A percentile compares a stretch with the other conserved stretches of the same genome.
These are phyloP conservation scores for Dicerorhinus sumatrensis DNA, from an alignment of 2,113 vertebrate genomes.

Conservation along the genomic window DNA sequence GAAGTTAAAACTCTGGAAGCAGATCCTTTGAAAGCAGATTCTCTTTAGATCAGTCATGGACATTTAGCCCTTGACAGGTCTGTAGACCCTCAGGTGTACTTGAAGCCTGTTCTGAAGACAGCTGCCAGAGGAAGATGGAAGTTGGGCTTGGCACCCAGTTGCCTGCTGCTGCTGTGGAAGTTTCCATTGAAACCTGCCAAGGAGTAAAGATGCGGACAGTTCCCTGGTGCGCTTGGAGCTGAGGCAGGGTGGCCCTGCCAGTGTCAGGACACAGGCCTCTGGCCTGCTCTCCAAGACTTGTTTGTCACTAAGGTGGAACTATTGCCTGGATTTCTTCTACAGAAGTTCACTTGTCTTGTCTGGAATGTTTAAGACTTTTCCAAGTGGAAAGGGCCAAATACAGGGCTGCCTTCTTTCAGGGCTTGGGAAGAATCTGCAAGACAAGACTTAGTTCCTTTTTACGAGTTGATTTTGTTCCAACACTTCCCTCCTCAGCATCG, in stretches of 20 bases:
- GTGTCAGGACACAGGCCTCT: neutral
- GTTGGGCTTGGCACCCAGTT: neutral
- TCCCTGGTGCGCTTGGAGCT: neutral
- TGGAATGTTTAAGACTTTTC: neutral
- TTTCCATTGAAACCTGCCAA: neutral
- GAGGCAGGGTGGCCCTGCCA: neutral
- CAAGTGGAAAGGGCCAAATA: neutral
- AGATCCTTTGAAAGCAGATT: neutral
- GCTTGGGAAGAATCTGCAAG: neutral
- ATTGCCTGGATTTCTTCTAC: neutral
- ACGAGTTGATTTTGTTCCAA: neutral
- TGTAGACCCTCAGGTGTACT: neutral
- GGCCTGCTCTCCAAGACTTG: neutral
- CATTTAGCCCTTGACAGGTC: neutral
- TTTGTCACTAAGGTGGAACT: neutral
- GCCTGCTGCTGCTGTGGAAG: neutral
- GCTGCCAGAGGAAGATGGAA: neutral
- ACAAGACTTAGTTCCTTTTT: neutral
- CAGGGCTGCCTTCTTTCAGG: neutral
- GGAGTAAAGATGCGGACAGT: neutral
- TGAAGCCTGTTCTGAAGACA: neutral
- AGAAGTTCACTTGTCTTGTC: neutral
- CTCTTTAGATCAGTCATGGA: neutral
- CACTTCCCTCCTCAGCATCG: neutral
- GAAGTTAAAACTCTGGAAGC: slow-evolving; percentile 1